Conservation (phyloP, 2,113 vertebrate species). For the Oreochromis tanganicae region DNA sequence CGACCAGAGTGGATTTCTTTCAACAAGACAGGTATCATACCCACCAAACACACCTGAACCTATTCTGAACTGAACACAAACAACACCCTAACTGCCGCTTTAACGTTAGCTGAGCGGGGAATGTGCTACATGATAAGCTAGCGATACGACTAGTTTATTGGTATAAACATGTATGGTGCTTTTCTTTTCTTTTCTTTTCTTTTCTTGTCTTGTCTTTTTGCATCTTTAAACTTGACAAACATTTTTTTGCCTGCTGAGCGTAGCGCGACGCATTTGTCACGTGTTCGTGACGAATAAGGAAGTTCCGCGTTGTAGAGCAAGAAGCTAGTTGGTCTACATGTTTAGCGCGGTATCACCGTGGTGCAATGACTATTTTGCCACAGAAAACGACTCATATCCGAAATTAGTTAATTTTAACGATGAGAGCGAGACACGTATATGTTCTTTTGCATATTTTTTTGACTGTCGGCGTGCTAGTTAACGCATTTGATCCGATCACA, state of each 20-base stretch:
- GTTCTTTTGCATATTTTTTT: conserved; percentile 10
- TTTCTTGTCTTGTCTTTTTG: neutral
- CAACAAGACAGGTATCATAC: conserved; percentile 63
- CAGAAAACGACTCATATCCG: neutral
- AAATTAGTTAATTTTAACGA: neutral
- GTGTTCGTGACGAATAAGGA: conserved; percentile 26
- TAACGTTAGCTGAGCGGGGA: neutral
- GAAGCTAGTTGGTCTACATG: neutral
- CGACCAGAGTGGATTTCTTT: conserved; percentile 71
- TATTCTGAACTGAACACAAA: neutral
- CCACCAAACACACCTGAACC: neutral
- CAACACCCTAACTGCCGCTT: neutral
- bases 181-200: neutral
- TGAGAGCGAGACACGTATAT: conserved; percentile 27
- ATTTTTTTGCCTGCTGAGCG: neutral
- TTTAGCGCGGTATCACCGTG: neutral
- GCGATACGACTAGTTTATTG: neutral
- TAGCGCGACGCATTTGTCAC: neutral
- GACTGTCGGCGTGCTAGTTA: neutral
- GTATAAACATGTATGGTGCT: neutral
- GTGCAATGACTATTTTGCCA: neutral
- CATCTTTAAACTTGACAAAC: neutral
- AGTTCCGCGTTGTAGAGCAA: neutral
- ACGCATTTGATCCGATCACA: conserved; percentile 64
- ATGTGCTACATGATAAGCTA: neutral